These are phyloP conservation scores for Lithobates pipiens DNA, from an alignment of 2,797 vertebrate species.

Conservation along the genomic window DNA sequence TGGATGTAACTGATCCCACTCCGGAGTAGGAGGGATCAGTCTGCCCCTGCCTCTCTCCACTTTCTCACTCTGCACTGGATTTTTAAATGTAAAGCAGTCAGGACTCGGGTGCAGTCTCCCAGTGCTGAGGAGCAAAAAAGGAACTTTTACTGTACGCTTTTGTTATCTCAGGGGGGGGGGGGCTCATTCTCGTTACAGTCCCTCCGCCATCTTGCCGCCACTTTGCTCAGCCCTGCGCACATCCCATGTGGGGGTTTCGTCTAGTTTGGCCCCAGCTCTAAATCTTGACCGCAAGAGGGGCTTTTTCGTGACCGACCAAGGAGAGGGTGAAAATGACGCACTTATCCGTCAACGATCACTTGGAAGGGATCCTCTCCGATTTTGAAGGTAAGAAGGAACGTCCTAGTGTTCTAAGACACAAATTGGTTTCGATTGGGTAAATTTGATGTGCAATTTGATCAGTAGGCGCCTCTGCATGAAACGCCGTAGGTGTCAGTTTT, in stretches of 20 bases:
- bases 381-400: constrained; percentile 82
- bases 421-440: no score
- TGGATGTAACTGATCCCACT: constrained; percentile 47
- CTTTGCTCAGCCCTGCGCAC: constrained; percentile 11
- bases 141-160: neutral
- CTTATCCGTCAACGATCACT: constrained; percentile 85
- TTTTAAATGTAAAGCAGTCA: constrained; percentile 1
- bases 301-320: neutral
- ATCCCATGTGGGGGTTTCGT: constrained; percentile 22
- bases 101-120: neutral
- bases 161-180: neutral
- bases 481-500: neutral
- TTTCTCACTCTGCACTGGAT: neutral
- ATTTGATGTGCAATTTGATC: no score
- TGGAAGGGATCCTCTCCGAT: constrained; percentile 88
- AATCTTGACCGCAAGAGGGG: constrained; percentile 3
- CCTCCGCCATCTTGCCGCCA: neutral
- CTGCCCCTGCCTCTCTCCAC: constrained; percentile 27
- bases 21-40: constrained; percentile 29
- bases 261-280: neutral
- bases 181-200: neutral
- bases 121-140: neutral
- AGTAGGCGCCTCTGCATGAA: neutral
- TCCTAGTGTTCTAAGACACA: no score
- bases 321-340: constrained; percentile 79